A percentile compares a stretch with the other conserved stretches of the same genome.
Conservation (phyloP, 2,113 vertebrate species). For the Neodontobutis hainanensis region DNA sequence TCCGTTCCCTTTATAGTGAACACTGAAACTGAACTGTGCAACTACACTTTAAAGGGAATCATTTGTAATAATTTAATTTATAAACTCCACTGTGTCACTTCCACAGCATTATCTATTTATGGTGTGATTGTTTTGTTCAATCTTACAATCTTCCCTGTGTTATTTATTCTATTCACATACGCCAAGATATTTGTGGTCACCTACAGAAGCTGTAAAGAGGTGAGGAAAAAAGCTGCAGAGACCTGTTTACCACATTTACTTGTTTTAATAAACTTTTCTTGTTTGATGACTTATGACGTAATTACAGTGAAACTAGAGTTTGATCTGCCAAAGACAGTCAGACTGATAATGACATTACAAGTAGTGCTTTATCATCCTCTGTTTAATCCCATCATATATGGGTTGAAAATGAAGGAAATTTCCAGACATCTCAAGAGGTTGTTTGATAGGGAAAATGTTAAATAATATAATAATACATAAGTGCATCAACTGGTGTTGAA, state of each 20-base stretch:
- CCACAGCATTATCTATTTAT: not conserved
- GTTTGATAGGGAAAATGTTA: no score
- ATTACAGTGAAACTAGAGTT: not conserved
- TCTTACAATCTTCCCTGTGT: not conserved
- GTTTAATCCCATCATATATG: no score
- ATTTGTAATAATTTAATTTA: slow-evolving; percentile 33
- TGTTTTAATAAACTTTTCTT: not conserved
- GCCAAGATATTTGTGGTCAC: not conserved
- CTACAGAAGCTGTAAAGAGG: not conserved
- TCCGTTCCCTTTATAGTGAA: accelerated
- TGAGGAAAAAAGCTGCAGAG: not conserved
- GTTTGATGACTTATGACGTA: not conserved
- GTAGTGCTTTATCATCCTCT: not conserved
- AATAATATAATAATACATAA: no score
- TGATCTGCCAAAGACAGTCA: not conserved
- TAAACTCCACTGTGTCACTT: slow-evolving; percentile 6
- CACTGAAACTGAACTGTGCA: slow-evolving; percentile 9
- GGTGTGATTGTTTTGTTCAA: not conserved
- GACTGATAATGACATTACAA: not conserved
- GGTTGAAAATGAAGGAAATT: no score
- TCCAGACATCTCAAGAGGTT: no score
- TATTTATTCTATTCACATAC: not conserved
- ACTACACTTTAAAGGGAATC: slow-evolving; percentile 3
- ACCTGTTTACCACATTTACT: not conserved
- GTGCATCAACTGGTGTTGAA: no score